Evolutionary conservation across 2,888 invertebrate genomes (phyloP).

Genomic region (Pollenia amentaria): DNA sequence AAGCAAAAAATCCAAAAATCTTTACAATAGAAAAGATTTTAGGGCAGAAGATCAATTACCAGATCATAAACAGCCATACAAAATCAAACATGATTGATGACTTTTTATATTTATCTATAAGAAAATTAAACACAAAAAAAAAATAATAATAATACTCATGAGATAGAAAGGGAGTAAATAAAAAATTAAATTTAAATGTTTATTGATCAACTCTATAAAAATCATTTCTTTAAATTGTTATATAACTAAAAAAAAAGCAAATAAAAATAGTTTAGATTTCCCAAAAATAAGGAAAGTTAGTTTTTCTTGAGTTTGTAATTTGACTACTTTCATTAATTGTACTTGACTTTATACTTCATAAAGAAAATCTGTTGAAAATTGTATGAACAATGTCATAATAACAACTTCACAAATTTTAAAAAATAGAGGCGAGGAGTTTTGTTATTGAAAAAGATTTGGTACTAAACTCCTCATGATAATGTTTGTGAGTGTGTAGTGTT

Average conservation of each 20-base stretch:
- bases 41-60: conserved; percentile 72
- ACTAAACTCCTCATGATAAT: background rate
- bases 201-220: conserved; percentile 42
- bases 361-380: background rate
- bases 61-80: conserved; percentile 64
- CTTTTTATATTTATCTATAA: conserved; percentile 39
- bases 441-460: background rate
- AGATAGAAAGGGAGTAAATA: conserved; percentile 35
- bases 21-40: conserved; percentile 46
- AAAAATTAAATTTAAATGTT: conserved; percentile 41
- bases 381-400: conserved; percentile 12
- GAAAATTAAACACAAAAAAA: background rate
- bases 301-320: conserved; percentile 5
- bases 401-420: background rate
- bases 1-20: conserved; percentile 22
- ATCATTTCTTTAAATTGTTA: background rate
- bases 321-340: conserved; percentile 51
- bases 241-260: background rate
- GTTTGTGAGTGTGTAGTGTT: background rate
- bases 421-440: background rate
- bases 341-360: conserved; percentile 40
- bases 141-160: conserved; percentile 10
- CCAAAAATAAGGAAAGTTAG: background rate
- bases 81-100: conserved; percentile 69
- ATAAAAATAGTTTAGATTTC: background rate